phyloP scores from a whole-genome alignment of 2,113 vertebrate species.

The Dasyurus viverrinus region DNA sequence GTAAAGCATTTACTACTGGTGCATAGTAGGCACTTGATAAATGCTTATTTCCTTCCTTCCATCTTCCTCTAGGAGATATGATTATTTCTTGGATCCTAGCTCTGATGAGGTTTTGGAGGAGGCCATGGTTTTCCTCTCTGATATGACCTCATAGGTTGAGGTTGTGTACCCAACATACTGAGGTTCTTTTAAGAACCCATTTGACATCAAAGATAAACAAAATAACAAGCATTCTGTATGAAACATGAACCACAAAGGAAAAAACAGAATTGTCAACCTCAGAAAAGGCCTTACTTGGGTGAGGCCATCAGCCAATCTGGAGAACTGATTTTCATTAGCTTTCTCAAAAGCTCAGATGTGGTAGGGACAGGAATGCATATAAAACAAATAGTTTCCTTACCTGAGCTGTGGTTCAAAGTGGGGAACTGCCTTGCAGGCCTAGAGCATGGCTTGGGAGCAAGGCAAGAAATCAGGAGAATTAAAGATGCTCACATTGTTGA shows the following conservation, averaged over 20 bases:
- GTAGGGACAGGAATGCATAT: not conserved
- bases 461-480: not conserved
- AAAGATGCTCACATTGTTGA: not conserved
- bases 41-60: not conserved
- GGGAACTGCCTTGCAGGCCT: not conserved
- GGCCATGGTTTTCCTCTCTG: not conserved
- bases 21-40: not conserved
- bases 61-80: not conserved
- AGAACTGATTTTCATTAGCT: not conserved
- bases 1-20: not conserved
- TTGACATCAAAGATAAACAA: not conserved
- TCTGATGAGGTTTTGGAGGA: not conserved
- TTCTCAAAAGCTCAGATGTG: constrained; percentile 4
- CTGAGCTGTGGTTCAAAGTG: not conserved
- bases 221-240: constrained; percentile 2
- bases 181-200: not conserved
- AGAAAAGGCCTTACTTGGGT: not conserved
- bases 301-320: not conserved
- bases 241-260: constrained; percentile 1
- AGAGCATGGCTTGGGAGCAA: not conserved
- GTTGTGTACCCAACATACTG: not conserved
- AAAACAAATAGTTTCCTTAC: not conserved
- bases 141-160: not conserved
- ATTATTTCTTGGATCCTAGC: not conserved
- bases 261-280: not conserved